phyloP scores from a whole-genome alignment of 2,888 invertebrate genomes.

The Meiosimyza platycephala region DNA sequence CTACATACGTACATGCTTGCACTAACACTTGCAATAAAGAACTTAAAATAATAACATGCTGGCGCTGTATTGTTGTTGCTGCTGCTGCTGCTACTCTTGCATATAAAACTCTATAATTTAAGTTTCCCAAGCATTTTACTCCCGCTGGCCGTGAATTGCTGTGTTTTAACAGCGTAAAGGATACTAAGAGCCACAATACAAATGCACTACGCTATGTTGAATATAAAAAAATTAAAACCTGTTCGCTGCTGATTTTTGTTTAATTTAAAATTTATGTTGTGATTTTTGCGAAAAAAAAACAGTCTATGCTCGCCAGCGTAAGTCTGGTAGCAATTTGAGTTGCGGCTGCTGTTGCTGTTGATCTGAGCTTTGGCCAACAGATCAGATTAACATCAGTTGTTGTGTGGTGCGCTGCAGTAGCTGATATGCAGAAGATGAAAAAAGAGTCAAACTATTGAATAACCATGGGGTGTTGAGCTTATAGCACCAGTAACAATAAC shows the following conservation, averaged over 20 bases:
- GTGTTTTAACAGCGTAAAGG: neutral
- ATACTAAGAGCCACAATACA: neutral
- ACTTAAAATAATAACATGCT: no score
- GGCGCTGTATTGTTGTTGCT: neutral
- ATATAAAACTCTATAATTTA: constrained; percentile 16
- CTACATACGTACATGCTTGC: no score
- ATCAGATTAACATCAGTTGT: constrained; percentile 26
- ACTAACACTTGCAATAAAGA: no score
- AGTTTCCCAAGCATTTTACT: constrained; percentile 15
- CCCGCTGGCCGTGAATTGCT: constrained; percentile 23
- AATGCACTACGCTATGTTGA: neutral
- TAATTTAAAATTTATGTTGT: constrained; percentile 10
- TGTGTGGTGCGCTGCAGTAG: constrained; percentile 4
- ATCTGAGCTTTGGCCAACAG: constrained; percentile 15
- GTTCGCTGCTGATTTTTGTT: constrained; percentile 11
- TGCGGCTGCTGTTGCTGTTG: neutral
- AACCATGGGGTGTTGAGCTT: constrained; percentile 21
- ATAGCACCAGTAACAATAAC: constrained; percentile 40
- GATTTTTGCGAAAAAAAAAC: neutral
- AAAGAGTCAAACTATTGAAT: constrained; percentile 32
- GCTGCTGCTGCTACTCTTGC: neutral
- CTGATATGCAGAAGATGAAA: constrained; percentile 49
- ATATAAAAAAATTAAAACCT: neutral
- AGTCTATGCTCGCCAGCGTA: constrained; percentile 2
- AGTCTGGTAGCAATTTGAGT: neutral